Base-by-base conservation (phyloP, 2,797 vertebrate genomes). In the Xiphophorus birchmanni region DNA sequence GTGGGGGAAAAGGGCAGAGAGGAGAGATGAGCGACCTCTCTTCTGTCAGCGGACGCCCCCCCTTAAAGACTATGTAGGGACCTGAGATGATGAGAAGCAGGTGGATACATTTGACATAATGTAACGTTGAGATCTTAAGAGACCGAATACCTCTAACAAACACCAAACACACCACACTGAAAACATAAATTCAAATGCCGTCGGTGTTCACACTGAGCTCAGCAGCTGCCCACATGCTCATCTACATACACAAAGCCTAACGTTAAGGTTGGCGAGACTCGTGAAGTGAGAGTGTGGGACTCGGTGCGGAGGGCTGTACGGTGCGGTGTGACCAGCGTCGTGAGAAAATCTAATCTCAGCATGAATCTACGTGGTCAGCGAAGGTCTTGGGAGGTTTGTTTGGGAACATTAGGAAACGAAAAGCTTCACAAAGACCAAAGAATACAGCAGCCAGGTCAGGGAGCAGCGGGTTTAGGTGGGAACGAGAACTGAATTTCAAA, bases 11-110 rank as follows among this genome's bases (percentile, higher is more conserved):
- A 73, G 78, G 69, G 80, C 78, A 72, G 84, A 52, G 71, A 47
- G 79, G 35, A 45, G 73, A 58, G 84, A 80, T 78, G 82, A 92
- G 87, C 90, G 84, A 86, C 82, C 84, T 75, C 87, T 89, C 81
- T 91, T 94, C 87, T 92, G 86, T 94, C 89, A 94, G 89, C 91
- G 88, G 86, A 88, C 88, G 84, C 74, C 75, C 58, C 15, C 26
- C 1, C 11, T 5, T n/a, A n/a, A 52, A 23, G 50, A 8, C 48
- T 50, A 21, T 50, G 48, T 7, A 50, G 48, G 48, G 82, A 77
- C 54, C 77, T 74, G 80, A 74, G 84, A 76, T 63, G 72, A 42
- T 7, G 76, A 80, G 65, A 72, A 77, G 75, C 80, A 90, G 85
- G 85, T 92, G 89, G 75, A 87, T 73, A 45, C 52, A 37, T 79